Evolutionary conservation across 2,888 invertebrate genomes (phyloP), one percentile per base, ranked within the genome.

Genomic region (Tupiocoris notatus): DNA sequence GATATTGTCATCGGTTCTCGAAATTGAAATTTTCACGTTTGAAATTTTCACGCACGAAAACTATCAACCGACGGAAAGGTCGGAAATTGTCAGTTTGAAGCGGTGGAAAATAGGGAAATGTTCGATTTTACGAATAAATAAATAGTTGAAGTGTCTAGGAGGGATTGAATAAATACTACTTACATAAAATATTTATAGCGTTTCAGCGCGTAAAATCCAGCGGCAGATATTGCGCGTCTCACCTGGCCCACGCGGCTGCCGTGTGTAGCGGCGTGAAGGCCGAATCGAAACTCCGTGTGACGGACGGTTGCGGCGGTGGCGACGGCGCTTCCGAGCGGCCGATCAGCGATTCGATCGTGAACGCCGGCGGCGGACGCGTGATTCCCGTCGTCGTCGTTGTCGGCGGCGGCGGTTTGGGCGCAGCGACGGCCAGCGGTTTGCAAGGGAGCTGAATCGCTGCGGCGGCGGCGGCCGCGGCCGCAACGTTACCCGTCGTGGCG

Each of bases 261-360:
- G 82, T 84, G 79, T 86, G 86, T 0, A 92, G 85, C 2, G 91
- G 91, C 0, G 91, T 91, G 83, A 92, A 92, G 7, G 92, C 92
- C 2, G 89, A 87, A 57, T 88, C 86, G 82, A 89, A 86, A 81
- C 87, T 86, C 77, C 85, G 83, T 22, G 85, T 84, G 82, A 80
- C 77, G 65, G 79, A 56, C 74, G 78, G 74, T 75, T 77, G 58
- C 56, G 77, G 75, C 64, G 79, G 59, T 75, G 78, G 58, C 56
- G 77, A 76, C 17, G 75, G 57, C 24, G 76, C 63, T 25, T 75
- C 81, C 82, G 74, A 80, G 81, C 25, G 79, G 79, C 88, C 88
- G 79, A 88, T 88, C 18, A 88, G 84, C 22, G 86, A 86, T 81
- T 88, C 88, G 82, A 88, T 88, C 80, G 86, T 87, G 82, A 88